Evolutionary conservation across 2,797 vertebrate genomes (phyloP).

Genomic region (Mycteria americana): DNA sequence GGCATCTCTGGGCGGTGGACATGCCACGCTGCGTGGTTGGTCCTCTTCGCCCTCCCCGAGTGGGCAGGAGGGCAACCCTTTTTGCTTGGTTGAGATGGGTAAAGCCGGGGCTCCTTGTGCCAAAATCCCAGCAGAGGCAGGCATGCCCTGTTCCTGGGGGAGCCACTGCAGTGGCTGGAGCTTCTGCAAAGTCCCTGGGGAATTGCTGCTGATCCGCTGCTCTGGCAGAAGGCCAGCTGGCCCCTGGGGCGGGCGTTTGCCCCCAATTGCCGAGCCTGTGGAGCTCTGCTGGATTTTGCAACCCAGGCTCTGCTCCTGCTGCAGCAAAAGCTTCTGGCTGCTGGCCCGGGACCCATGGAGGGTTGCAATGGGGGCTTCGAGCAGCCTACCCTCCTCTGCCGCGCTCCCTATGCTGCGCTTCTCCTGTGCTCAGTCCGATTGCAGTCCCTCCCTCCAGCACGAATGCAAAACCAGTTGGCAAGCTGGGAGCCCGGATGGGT

Average conservation of each 20-base stretch:
- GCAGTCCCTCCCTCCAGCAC: background rate
- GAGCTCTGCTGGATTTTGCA: background rate
- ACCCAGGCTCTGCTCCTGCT: background rate
- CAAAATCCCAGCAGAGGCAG: background rate
- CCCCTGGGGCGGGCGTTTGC: background rate
- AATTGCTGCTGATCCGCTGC: background rate
- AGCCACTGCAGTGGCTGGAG: background rate
- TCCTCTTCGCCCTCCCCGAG: background rate
- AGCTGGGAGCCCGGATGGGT: background rate
- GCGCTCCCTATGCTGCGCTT: background rate
- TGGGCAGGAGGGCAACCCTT: background rate
- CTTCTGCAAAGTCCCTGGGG: background rate
- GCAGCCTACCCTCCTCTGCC: background rate
- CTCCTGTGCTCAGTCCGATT: background rate
- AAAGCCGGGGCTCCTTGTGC: background rate
- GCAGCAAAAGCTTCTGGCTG: background rate
- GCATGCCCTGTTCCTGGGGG: accelerated
- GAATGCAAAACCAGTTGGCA: background rate
- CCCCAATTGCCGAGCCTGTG: accelerated
- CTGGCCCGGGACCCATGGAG: accelerated
- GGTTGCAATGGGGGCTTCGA: background rate
- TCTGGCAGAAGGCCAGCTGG: accelerated
- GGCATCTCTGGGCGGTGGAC: background rate
- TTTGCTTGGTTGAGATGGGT: background rate
- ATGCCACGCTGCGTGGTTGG: accelerated